Base-by-base conservation (phyloP, 2,888 invertebrate species). In the Parthenolecanium corni region DNA sequence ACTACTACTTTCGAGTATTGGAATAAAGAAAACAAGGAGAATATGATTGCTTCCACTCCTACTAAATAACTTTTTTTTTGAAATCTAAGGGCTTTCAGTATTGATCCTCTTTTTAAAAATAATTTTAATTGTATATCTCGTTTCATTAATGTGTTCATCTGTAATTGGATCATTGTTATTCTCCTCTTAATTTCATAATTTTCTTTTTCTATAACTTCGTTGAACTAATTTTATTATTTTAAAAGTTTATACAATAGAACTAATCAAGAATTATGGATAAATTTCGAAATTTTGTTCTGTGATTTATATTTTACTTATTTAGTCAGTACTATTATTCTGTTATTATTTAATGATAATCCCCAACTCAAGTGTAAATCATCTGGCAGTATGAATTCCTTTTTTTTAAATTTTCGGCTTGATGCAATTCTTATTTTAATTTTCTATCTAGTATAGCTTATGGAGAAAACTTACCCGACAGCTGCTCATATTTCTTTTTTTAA, bases 1-100 rank as follows among this genome's bases (percentile, higher is more conserved):
- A 20, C 47, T 12, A 21, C 49, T 23, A 31, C 61, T 14, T 51
- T 51, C 38, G 51, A 61, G 20, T 40, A 14, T 24, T 51, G 61
- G 61, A 51, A 51, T 40, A 49, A 40, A 31, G 36, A 46, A 23
- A 24, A 61, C 23, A 40, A 61, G 38, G 51, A 49, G 9, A 61
- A 61, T 51, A 36, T 18, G 36, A 31, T 40, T 20, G 61, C 47
- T 47, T 61, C 51, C 12, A 51, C 51, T 16, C 61, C 51, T n/a
- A 51, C 51, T 2, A 47, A 51, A 23, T 24, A 40, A 18, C 24
- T 9, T 31, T 31, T 31, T 31, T 31, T 31, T 31, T 9, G 31
- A n/a, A n/a, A 31, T 31, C 31, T 31, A 31, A 31, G 9, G 9
- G 9, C 31, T 31, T 14, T 5, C 14, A 6, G 18, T 44, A 6